Base-by-base conservation (phyloP, 2,797 vertebrate species). In the Crenichthys baileyi region DNA sequence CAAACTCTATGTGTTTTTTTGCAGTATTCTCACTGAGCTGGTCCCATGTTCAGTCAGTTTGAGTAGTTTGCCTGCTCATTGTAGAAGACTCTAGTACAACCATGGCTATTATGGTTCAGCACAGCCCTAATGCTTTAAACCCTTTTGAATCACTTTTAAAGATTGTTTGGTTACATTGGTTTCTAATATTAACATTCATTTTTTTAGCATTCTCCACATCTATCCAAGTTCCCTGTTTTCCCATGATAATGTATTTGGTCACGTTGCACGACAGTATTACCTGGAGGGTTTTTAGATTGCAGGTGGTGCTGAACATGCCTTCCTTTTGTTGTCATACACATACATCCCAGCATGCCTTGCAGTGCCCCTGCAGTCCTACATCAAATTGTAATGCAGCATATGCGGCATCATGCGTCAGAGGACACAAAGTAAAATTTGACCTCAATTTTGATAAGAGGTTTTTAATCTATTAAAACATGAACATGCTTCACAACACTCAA, bases 391-490 rank as follows among this genome's bases (percentile, higher is more conserved):
- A 86, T 80, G 56, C 76, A 70, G 53, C 77, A 73, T 84, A 88
- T 85, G 84, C 72, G 63, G 58, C 26, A 82, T 78, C 84, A 85
- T 77, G 87, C 85, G 84, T 91, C 90, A 75, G 5, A 68, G 87
- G 67, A 77, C 82, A 79, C 15, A 29, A 56, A 86, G 74, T 55
- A n/a, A 76, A 44, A 56, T 77, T 82, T 81, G 9, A 77, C 82
- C 73, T 90, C 78, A 91, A 92, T 94, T 88, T 90, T 53, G 68
- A 44, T 78, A 83, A 93, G 89, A 84, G 91, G 79, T 88, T 90
- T 90, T 86, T 91, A 91, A 94, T 90, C 84, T 77, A 83, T 73
- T 90, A 31, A 86, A 89, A 83, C 1, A 58, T 48, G n/a, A 65
- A 83, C 85, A 79, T 56, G 80, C 46, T 56, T 84, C 53, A 80